These are phyloP conservation scores for Philopotamus ludificatus DNA, from an alignment of 1,140 invertebrate species.

Conservation along the genomic window DNA sequence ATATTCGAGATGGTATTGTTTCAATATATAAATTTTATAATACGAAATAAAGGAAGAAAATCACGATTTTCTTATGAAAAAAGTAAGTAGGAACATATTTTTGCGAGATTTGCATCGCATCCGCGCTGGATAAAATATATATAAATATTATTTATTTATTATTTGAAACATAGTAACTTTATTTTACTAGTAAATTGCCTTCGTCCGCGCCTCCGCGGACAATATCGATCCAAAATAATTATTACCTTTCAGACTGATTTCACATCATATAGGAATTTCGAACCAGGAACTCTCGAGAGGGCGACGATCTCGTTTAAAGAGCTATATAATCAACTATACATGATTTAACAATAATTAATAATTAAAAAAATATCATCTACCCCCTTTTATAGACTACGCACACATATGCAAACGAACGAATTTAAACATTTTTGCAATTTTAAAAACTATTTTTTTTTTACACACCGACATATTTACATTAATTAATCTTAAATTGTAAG, in stretches of 20 bases:
- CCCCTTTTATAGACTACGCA: conserved; percentile 39
- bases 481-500: conserved; percentile 17
- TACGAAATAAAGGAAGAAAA: conserved; percentile 37
- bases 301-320: conserved; percentile 34
- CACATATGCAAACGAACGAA: conserved; percentile 28
- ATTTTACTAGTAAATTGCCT: background rate
- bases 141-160: conserved; percentile 14
- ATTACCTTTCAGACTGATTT: background rate
- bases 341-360: conserved; percentile 21
- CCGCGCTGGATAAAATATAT: conserved; percentile 12
- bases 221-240: background rate
- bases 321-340: conserved; percentile 32
- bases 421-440: conserved; percentile 15
- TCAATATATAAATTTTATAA: too few relatives aligned
- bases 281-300: conserved; percentile 42
- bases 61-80: conserved; percentile 34
- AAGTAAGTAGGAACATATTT: conserved; percentile 36
- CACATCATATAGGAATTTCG: conserved; percentile 41
- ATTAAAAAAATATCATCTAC: conserved; percentile 36
- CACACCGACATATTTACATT: conserved; percentile 39
- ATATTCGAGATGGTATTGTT: too few relatives aligned
- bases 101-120: conserved; percentile 25
- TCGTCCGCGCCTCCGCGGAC: background rate
- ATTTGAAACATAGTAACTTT: conserved; percentile 6
- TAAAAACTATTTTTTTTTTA: conserved; percentile 18